Conservation (phyloP, 2,797 vertebrate species). For the Cynodonichthys magdalenae region DNA sequence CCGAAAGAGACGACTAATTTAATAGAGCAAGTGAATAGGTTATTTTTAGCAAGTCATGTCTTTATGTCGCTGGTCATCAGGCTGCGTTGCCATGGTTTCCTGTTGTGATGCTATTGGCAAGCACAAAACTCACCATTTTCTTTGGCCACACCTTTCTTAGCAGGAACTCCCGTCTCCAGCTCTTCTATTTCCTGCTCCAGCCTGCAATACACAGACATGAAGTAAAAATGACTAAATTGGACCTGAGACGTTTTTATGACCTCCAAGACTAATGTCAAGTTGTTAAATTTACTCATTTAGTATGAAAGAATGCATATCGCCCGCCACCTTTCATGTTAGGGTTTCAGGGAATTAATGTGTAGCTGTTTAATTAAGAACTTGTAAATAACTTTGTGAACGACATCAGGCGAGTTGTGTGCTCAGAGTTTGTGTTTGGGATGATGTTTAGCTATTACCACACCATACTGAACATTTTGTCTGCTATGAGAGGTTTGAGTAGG, state of each 20-base stretch:
- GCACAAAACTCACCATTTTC: slow-evolving; percentile 69
- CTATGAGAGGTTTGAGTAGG: not conserved
- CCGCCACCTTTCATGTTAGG: no score
- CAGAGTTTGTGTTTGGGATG: no score
- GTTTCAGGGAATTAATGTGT: no score
- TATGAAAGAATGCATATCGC: no score
- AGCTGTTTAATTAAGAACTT: no score
- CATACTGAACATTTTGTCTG: no score
- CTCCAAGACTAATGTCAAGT: not conserved
- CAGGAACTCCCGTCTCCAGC: slow-evolving; percentile 83
- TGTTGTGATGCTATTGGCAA: slow-evolving; percentile 51
- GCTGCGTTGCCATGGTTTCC: slow-evolving; percentile 57
- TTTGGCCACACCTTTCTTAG: slow-evolving; percentile 74
- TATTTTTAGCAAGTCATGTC: slow-evolving; percentile 40
- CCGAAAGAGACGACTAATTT: slow-evolving; percentile 35
- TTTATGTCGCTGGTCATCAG: slow-evolving; percentile 23
- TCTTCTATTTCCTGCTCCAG: slow-evolving; percentile 91
- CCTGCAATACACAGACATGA: slow-evolving; percentile 69
- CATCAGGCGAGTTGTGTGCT: no score
- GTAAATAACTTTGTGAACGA: no score
- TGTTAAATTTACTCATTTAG: no score
- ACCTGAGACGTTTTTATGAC: not conserved
- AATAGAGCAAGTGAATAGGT: slow-evolving; percentile 39
- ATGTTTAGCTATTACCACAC: no score
- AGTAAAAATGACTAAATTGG: not conserved